A percentile compares a stretch with the other conserved stretches of the same genome.
These are phyloP conservation scores for Galerucella calmariensis DNA, from an alignment of 2,888 invertebrate genomes.

Conservation along the genomic window DNA sequence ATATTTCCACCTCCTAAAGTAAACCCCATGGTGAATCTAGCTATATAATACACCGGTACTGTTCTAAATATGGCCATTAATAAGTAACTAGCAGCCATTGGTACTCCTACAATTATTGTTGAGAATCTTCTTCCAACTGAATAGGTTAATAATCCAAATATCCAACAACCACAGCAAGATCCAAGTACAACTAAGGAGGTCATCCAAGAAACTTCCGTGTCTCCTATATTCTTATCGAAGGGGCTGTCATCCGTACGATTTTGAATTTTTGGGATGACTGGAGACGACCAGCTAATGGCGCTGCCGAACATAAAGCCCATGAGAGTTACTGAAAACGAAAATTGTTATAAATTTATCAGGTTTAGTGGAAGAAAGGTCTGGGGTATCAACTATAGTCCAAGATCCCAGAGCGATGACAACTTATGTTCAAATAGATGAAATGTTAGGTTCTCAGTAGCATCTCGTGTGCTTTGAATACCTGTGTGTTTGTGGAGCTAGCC, in stretches of 20 bases:
- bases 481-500: too few species aligned
- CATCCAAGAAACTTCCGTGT: constrained; percentile 67
- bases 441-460: too few species aligned
- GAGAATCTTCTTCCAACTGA: constrained; percentile 76
- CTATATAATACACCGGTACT: constrained; percentile 68
- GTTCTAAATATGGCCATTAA: constrained; percentile 70
- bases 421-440: too few species aligned
- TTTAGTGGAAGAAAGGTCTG: too few species aligned
- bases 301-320: constrained; percentile 15
- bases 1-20: constrained; percentile 77
- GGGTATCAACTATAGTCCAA: background rate
- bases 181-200: constrained; percentile 66
- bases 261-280: constrained; percentile 45
- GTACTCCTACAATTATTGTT: constrained; percentile 72
- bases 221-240: constrained; percentile 21
- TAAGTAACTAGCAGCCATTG: constrained; percentile 77
- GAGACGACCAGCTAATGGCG: constrained; percentile 47
- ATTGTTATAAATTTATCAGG: background rate
- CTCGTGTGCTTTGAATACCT: too few species aligned
- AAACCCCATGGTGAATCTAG: constrained; percentile 72
- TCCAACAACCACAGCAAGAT: constrained; percentile 72
- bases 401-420: too few species aligned
- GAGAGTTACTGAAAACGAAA: constrained; percentile 21
- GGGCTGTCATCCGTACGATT: constrained; percentile 24
- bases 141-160: constrained; percentile 74